phyloP scores from a whole-genome alignment of 2,888 invertebrate species.

The Aethes cnicana region DNA sequence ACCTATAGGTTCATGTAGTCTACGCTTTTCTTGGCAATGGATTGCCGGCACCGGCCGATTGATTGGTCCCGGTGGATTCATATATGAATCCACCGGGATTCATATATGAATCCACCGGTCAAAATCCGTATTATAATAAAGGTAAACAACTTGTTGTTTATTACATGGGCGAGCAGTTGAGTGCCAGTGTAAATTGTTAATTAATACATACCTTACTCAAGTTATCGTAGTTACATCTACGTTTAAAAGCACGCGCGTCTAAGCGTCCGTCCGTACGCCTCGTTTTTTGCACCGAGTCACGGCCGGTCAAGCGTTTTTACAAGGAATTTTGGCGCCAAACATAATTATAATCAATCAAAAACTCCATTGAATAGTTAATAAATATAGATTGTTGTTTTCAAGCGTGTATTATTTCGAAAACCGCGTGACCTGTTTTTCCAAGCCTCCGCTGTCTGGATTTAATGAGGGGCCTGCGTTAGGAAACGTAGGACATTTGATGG shows the following conservation, averaged over 20 bases:
- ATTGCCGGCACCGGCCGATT: no score
- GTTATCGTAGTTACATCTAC: conserved; percentile 26
- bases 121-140: no score
- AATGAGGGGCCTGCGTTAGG: conserved; percentile 7
- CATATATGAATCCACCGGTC: no score
- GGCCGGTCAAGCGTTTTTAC: conserved; percentile 76
- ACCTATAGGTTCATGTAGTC: no score
- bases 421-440: conserved; percentile 46
- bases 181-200: no score
- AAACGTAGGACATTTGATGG: not conserved
- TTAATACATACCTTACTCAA: not conserved
- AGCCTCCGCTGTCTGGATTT: conserved; percentile 3
- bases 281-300: conserved; percentile 66
- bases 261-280: not conserved
- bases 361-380: conserved; percentile 29
- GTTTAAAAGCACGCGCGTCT: conserved; percentile 9
- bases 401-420: conserved; percentile 19
- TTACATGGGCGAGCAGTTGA: no score
- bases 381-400: conserved; percentile 19
- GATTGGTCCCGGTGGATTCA: no score
- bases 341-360: conserved; percentile 52
- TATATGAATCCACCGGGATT: no score
- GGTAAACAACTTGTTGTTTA: no score
- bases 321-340: conserved; percentile 78
- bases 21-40: no score